Base-by-base conservation (phyloP, 2,888 invertebrate genomes). In the Papilio protenor region DNA sequence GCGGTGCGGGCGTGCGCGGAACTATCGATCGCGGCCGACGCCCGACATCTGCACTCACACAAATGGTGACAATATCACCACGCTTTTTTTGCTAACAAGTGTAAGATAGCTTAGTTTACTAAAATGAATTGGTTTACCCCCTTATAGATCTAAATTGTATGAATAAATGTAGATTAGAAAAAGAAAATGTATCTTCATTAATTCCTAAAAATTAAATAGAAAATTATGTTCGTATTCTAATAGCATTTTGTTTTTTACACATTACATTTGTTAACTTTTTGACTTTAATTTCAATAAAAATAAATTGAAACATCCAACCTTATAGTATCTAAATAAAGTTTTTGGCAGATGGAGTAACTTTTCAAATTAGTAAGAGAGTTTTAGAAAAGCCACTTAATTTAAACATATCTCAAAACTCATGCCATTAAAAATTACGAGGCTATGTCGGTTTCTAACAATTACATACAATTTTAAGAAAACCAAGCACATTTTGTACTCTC, bases 1-100 rank as follows among this genome's bases (percentile, higher is more conserved):
- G 74, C 66, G 52, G 78, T 52, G 78, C 75, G 78, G 81, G 81
- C 82, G 79, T 85, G 85, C 85, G 85, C 85, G 85, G 81, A 85
- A 84, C 77, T 85, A 85, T 85, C 84, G 85, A 85, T 85, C 78
- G 76, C 81, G 82, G 81, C 77, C 78, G 83, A 81, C 82, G 81
- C 82, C 82, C 83, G 82, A 52, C 80, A 27, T 70, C 59, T 59
- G 75, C 57, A 61, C 52, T 61, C 33, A 21, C 57, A 64, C 49
- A n/a, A 76, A 75, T 75, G 82, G 84, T 85, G 85, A 85, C 85
- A 85, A 84, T 61, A 82, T 59, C 21, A 55, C n/a, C 61, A 49
- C 49, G 12, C 3, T 45, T 70, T 70, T 61, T 61, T 61, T 61
- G 61, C 27, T 27, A 27, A 21, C 3, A 59, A 57, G 21, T 57